These are phyloP conservation scores for Hyposoter didymator DNA, from an alignment of 2,888 invertebrate species.

Conservation along the genomic window DNA sequence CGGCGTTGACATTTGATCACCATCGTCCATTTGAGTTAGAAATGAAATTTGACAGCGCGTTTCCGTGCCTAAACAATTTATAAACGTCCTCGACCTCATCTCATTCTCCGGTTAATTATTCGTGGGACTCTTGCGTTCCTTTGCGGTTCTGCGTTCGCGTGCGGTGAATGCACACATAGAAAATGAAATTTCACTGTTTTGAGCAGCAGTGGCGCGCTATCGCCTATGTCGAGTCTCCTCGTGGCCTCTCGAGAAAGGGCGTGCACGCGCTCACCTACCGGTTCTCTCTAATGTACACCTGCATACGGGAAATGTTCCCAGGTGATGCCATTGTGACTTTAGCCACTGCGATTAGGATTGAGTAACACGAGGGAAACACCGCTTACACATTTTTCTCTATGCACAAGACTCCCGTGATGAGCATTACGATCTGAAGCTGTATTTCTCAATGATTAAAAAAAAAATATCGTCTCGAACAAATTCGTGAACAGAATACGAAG, in stretches of 20 bases:
- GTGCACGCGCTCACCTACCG: conserved; percentile 64
- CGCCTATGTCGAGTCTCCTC: conserved; percentile 3
- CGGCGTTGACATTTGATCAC: background rate
- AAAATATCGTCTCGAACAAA: background rate
- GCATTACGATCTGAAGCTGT: conserved; percentile 43
- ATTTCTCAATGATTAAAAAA: conserved; percentile 23
- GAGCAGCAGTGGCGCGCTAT: conserved; percentile 30
- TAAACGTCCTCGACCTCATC: conserved; percentile 74
- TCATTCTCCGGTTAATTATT: conserved; percentile 29
- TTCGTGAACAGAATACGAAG: background rate
- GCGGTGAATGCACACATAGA: conserved; percentile 3
- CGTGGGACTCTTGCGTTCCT: conserved; percentile 52
- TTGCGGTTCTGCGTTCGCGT: conserved; percentile 27
- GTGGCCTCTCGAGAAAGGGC: conserved; percentile 66
- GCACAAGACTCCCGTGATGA: conserved; percentile 26
- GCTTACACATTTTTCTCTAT: conserved; percentile 50
- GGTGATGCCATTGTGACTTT: conserved; percentile 79
- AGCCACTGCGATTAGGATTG: conserved; percentile 72
- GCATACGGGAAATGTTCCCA: conserved; percentile 82
- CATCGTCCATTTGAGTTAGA: background rate
- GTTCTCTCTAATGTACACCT: conserved; percentile 64
- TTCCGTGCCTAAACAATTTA: conserved; percentile 17
- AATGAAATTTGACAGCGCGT: background rate
- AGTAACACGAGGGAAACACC: conserved; percentile 72
- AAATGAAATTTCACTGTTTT: conserved; percentile 29